These are phyloP conservation scores for Fissipunctia ypsillon DNA, from an alignment of 2,888 invertebrate genomes.

Conservation along the genomic window DNA sequence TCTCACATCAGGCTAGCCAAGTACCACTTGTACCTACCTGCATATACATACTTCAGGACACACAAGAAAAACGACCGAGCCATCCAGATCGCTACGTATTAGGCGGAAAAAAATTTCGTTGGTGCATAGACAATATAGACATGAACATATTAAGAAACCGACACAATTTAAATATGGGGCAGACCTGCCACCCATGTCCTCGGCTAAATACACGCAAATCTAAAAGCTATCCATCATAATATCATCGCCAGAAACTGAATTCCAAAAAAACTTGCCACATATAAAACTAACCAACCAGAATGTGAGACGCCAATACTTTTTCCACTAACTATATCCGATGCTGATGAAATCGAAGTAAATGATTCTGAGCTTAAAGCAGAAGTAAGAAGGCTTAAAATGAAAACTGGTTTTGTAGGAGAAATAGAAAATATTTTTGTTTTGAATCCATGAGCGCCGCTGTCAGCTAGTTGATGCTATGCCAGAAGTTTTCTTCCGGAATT, in stretches of 20 bases:
- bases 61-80: neutral
- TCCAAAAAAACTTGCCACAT: conserved; percentile 53
- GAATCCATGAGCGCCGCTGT: conserved; percentile 69
- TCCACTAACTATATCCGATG: conserved; percentile 54
- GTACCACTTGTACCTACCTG: neutral
- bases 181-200: neutral
- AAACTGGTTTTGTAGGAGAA: conserved; percentile 22
- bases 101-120: neutral
- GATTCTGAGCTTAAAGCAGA: conserved; percentile 53
- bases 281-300: conserved; percentile 59
- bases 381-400: conserved; percentile 43
- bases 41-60: neutral
- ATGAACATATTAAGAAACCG: neutral
- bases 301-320: conserved; percentile 63
- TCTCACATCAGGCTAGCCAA: neutral
- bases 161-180: neutral
- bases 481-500: conserved; percentile 75
- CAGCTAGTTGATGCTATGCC: conserved; percentile 76
- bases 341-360: conserved; percentile 57
- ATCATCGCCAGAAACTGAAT: conserved; percentile 57
- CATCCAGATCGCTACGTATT: too few species aligned
- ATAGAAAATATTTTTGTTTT: conserved; percentile 61
- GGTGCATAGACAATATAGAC: neutral
- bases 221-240: conserved; percentile 65
- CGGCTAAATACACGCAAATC: conserved; percentile 32